These are phyloP conservation scores for Drosophila trapezifrons DNA, from an alignment of 1,140 invertebrate genomes.

Conservation along the genomic window DNA sequence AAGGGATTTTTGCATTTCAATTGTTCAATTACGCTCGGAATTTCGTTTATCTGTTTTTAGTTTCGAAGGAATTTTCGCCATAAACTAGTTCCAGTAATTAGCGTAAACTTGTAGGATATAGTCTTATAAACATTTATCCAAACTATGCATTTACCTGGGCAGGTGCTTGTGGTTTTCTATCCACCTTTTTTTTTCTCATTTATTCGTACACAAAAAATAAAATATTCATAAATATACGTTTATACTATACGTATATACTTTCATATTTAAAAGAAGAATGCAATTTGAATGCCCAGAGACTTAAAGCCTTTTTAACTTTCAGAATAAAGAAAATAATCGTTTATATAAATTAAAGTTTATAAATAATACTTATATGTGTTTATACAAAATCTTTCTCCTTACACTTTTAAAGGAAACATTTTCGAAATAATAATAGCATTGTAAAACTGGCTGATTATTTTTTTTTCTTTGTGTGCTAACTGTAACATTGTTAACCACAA, in stretches of 20 bases:
- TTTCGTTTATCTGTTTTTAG: conserved; percentile 18
- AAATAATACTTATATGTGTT: neutral
- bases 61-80: conserved; percentile 23
- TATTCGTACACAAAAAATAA: neutral
- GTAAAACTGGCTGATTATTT: neutral
- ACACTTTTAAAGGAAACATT: neutral
- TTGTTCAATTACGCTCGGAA: conserved; percentile 31
- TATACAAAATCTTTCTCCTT: neutral
- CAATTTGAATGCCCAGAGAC: too few relatives aligned
- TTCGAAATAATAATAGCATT: neutral
- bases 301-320: too few relatives aligned
- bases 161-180: neutral
- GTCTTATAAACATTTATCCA: conserved; percentile 29
- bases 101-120: conserved; percentile 11
- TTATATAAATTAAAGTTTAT: too few relatives aligned
- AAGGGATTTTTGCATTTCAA: conserved; percentile 39
- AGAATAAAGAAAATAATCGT: too few relatives aligned
- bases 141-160: neutral
- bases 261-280: too few relatives aligned
- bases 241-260: too few relatives aligned
- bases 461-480: conserved; percentile 39
- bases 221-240: too few relatives aligned
- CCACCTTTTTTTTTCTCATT: neutral
- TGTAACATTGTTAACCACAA: conserved; percentile 59
- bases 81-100: conserved; percentile 30